Evolutionary conservation across 30 jellyfish, hydroid and myxozoan species (phyloP), one percentile per base, ranked within the genome.

Genomic region (Pseudorhiza aurosa): DNA sequence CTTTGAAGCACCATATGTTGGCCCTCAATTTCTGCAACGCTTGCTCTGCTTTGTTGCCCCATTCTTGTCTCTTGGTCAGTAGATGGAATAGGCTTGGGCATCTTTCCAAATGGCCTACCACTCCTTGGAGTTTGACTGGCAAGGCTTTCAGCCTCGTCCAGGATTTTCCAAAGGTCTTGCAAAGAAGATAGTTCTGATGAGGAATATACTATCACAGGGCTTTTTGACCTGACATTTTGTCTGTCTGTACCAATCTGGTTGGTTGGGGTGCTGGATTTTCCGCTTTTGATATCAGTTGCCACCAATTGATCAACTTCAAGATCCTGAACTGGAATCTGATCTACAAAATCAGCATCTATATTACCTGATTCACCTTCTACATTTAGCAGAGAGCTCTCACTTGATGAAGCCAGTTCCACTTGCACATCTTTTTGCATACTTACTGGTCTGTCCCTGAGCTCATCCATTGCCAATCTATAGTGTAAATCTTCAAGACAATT

Each of bases 151-250:
- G 91, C 70, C 35, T 88, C 97, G 58, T 81, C 94, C 11, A 83
- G 85, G 6, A 91, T 32, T 55, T 33, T 87, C 96, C 96, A 87
- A 25, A 87, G 82, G 44, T 87, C 96, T n/a, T 63, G 87, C 63
- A 87, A 25, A 1, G 96, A 87, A 24, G 96, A 62, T 0, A 76
- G 63, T 0, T 75, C 82, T 5, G 96, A 87, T 8, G 89, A 75
- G 9, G 96, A 87, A 8, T 88, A 32, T 17, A 65, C 67, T 45
- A 46, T 65, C 40, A 32, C 49, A 3, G n/a, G 36, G 0, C 11
- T 12, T 42, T 21, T n/a, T 2, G 37, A 10, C 26, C 4, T 36
- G 10, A 28, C 14, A 0, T 11, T 37, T 19, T 39, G 83, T 1
- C 37, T 29, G 2, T 1, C 70, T 0, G 30, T 1, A 2, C 42